These are phyloP conservation scores for Lophura swinhoii DNA, from an alignment of 2,797 vertebrate species.

Conservation along the genomic window DNA sequence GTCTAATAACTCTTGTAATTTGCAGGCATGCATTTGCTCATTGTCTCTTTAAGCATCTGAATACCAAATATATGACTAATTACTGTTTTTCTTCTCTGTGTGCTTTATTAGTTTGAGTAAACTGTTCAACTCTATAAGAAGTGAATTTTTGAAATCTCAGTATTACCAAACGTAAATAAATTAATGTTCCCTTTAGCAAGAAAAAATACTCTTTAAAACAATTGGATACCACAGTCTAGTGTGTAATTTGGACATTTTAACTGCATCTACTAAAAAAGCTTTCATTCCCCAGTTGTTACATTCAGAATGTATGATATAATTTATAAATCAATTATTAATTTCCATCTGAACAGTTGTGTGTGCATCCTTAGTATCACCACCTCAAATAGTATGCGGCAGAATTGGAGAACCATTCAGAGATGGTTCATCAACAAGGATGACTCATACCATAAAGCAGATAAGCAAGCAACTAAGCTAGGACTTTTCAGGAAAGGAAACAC, in stretches of 20 bases:
- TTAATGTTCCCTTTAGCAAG: neutral
- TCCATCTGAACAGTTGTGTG: neutral
- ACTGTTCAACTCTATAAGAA: neutral
- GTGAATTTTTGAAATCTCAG: neutral
- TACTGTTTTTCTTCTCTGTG: neutral
- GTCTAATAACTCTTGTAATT: neutral
- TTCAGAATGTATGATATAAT: neutral
- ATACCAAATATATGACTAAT: neutral
- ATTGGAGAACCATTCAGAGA: neutral
- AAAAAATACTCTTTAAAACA: neutral
- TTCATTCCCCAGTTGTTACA: neutral
- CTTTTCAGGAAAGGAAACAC: neutral
- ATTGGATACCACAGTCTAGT: neutral
- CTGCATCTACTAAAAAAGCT: neutral
- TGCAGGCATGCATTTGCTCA: neutral
- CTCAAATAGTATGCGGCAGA: neutral
- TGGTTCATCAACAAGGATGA: neutral
- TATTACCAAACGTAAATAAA: neutral
- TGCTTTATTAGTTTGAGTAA: neutral
- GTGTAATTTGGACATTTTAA: neutral
- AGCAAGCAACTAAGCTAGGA: neutral
- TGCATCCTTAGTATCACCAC: neutral
- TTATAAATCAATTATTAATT: neutral
- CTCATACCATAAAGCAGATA: neutral
- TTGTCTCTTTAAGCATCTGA: neutral